Base-by-base conservation (phyloP, 2,888 invertebrate genomes). In the Coleophora flavipennella region DNA sequence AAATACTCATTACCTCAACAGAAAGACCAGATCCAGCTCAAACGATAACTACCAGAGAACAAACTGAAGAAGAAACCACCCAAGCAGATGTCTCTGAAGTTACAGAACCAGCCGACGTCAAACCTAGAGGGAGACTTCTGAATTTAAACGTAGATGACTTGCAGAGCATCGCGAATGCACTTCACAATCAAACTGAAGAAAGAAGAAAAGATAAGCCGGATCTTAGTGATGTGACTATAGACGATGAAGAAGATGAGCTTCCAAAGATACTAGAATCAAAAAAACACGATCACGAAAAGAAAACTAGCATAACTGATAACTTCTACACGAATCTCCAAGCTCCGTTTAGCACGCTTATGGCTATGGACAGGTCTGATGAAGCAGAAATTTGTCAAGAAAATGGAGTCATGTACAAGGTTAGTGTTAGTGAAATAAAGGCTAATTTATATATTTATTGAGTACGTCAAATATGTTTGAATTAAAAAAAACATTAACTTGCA, bases 171-270 rank as follows among this genome's bases (percentile, higher is more conserved):
- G 83, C 83, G 0, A 74, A 76, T 35, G 70, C 72, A 2, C 48
- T 80, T 38, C 83, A 84, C 34, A 83, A 83, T 59, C 70, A 77
- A 44, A 67, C 69, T 2, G 51, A 55, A 29, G 46, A 55, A n/a
- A 64, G 60, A 45, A 74, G 67, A 46, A 83, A 77, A 49, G 52
- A 50, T 37, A 48, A 83, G 31, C 68, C 83, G 29, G 92, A 93
- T 67, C 77, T 93, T n/a, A 93, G 93, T 62, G 92, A 93, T 66
- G 91, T 93, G 13, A 92, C 88, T 54, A 88, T 93, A 84, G 91
- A 91, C 51, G 87, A 49, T 31, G 88, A 91, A 37, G 91, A 90
- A 10, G 77, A 78, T 1, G 79, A 78, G 10, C 54, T 59, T 2
- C 51, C 64, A 0, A 44, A 58, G 11, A 34, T 48, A 14, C 10